A percentile compares a stretch with the other conserved stretches of the same genome.
phyloP scores from a whole-genome alignment of 2,113 vertebrate genomes.

The Stigmatopora nigra region DNA sequence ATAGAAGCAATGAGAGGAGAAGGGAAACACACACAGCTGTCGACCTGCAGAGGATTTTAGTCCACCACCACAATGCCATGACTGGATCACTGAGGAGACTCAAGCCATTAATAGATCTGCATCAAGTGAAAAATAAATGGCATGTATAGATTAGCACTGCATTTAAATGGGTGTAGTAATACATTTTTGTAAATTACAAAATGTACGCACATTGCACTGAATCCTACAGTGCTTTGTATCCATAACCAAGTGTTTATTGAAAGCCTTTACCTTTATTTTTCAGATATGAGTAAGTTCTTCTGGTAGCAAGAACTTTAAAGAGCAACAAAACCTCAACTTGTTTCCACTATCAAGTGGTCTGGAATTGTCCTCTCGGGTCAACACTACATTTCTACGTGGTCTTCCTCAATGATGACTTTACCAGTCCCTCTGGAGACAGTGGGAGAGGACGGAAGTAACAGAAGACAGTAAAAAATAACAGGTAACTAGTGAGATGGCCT shows the following conservation, averaged over 20 bases:
- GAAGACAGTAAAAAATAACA: conserved; percentile 14
- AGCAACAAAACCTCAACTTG: conserved; percentile 25
- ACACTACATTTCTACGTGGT: neutral
- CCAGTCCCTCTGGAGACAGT: conserved; percentile 12
- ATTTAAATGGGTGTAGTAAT: neutral
- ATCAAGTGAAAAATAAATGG: neutral
- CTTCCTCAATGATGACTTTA: conserved; percentile 37
- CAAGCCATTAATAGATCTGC: conserved; percentile 63
- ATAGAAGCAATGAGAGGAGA: conserved; percentile 50
- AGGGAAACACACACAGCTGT: conserved; percentile 49
- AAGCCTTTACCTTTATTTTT: neutral
- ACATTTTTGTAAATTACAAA: neutral
- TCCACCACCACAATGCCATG: conserved; percentile 46
- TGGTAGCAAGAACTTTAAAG: conserved; percentile 20
- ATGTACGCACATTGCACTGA: neutral
- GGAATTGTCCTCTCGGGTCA: conserved; percentile 12
- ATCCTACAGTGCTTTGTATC: neutral
- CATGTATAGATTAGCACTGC: neutral
- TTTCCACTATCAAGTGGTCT: neutral
- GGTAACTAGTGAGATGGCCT: neutral
- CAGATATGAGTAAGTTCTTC: neutral
- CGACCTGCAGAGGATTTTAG: conserved; percentile 29
- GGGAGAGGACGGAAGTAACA: conserved; percentile 7
- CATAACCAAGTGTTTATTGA: neutral
- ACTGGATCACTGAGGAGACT: conserved; percentile 49